These are phyloP conservation scores for Pseudonaja textilis DNA, from an alignment of 2,113 vertebrate species.

Conservation along the genomic window DNA sequence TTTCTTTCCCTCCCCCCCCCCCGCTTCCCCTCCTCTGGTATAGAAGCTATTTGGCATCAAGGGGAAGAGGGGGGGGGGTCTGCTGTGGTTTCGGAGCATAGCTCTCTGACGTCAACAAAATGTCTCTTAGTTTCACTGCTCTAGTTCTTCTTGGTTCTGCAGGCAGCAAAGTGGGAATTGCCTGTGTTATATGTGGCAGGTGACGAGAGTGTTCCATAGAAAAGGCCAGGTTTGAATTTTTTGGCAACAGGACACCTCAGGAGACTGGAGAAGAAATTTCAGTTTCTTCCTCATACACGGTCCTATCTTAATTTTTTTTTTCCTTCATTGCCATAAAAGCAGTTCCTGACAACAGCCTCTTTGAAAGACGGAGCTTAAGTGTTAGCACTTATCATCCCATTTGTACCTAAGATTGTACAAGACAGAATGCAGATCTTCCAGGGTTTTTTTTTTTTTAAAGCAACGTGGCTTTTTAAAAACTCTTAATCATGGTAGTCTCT, in stretches of 20 bases:
- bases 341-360: neutral
- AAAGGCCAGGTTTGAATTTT: neutral
- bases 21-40: slow-evolving; percentile 33
- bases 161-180: slow-evolving; percentile 30
- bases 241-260: neutral
- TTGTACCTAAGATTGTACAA: neutral
- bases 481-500: neutral
- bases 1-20: slow-evolving; percentile 4
- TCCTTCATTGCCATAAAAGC: neutral
- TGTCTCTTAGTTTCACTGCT: slow-evolving; percentile 54
- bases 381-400: neutral
- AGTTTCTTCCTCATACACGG: neutral
- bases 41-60: slow-evolving; percentile 39
- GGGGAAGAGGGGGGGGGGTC: neutral
- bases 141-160: neutral
- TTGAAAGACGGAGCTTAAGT: neutral
- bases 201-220: neutral
- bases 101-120: slow-evolving; percentile 52
- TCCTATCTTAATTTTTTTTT: neutral
- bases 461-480: neutral
- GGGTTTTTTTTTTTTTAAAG: neutral
- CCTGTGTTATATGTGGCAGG: rapidly evolving
- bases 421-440: neutral
- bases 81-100: slow-evolving; percentile 32
- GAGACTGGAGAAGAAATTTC: neutral